These are phyloP conservation scores for Ophonus ardosiacus DNA, from an alignment of 2,888 invertebrate species.

Conservation along the genomic window DNA sequence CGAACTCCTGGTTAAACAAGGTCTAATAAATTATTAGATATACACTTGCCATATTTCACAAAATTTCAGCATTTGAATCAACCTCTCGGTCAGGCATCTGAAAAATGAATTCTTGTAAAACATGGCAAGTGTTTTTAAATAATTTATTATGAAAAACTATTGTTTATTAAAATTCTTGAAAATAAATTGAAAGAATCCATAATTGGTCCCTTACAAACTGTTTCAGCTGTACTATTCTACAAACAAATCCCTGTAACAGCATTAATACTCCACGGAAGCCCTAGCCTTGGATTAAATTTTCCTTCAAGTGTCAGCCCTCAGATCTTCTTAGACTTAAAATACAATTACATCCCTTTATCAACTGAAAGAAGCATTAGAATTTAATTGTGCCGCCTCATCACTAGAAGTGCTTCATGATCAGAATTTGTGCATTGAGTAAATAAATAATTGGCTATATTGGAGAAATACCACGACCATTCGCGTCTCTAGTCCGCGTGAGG, in stretches of 20 bases:
- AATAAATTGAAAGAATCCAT: too few relatives aligned
- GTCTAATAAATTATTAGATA: too few relatives aligned
- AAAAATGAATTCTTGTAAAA: too few relatives aligned
- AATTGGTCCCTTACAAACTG: not conserved
- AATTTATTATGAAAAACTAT: too few relatives aligned
- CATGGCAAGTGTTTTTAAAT: too few relatives aligned
- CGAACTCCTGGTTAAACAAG: too few relatives aligned
- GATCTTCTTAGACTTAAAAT: not conserved
- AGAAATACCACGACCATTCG: constrained; percentile 30
- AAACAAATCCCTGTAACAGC: not conserved
- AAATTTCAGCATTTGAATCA: too few relatives aligned
- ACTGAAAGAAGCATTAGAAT: not conserved
- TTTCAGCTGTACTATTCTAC: not conserved
- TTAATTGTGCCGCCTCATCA: constrained; percentile 12
- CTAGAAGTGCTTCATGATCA: constrained; percentile 18
- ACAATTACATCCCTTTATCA: constrained; percentile 6
- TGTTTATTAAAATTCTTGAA: too few relatives aligned
- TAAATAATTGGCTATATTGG: constrained; percentile 58
- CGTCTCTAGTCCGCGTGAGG: not conserved
- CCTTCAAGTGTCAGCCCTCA: not conserved
- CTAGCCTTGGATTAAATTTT: not conserved
- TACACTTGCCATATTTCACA: too few relatives aligned
- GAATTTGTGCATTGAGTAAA: constrained; percentile 53
- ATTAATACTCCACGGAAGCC: not conserved
- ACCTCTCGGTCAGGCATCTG: too few relatives aligned